A percentile compares a stretch with the other conserved stretches of the same genome.
phyloP scores from a whole-genome alignment of 2,797 vertebrate species.

The Hirundo rustica region DNA sequence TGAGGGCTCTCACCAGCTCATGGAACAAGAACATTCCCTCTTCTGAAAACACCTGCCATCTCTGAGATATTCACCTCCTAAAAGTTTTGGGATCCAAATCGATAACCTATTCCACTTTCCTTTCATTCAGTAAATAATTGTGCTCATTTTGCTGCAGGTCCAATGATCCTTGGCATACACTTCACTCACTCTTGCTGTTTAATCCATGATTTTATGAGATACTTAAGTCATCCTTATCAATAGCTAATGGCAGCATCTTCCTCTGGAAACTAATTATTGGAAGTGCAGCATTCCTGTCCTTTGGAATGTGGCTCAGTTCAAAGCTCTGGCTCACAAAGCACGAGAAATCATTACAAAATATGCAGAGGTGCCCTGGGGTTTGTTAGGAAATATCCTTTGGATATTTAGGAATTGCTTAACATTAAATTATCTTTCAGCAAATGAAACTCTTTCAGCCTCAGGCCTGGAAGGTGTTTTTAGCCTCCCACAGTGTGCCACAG shows the following conservation, averaged over 20 bases:
- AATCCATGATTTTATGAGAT: background rate
- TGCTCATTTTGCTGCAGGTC: background rate
- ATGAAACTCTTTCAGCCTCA: background rate
- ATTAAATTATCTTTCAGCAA: background rate
- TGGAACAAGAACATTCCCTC: fast-evolving
- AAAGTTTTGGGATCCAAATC: background rate
- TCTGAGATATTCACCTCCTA: background rate
- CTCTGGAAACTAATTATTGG: background rate
- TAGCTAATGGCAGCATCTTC: background rate
- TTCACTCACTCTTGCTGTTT: background rate
- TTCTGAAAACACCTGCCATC: background rate
- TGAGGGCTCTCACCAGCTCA: background rate
- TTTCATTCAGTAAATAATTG: background rate
- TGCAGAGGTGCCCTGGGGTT: background rate
- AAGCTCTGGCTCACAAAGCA: background rate
- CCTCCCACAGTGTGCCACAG: fast-evolving
- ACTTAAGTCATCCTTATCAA: background rate
- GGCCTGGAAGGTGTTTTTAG: background rate
- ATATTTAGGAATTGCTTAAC: background rate
- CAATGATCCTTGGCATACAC: background rate
- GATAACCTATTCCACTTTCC: background rate
- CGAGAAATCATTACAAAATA: background rate
- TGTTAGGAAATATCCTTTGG: background rate
- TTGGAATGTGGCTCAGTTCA: background rate
- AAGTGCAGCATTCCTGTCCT: background rate